Conservation (phyloP, 37 sponge, comb jelly and placozoan species). For the Aplysina aerophoba region DNA sequence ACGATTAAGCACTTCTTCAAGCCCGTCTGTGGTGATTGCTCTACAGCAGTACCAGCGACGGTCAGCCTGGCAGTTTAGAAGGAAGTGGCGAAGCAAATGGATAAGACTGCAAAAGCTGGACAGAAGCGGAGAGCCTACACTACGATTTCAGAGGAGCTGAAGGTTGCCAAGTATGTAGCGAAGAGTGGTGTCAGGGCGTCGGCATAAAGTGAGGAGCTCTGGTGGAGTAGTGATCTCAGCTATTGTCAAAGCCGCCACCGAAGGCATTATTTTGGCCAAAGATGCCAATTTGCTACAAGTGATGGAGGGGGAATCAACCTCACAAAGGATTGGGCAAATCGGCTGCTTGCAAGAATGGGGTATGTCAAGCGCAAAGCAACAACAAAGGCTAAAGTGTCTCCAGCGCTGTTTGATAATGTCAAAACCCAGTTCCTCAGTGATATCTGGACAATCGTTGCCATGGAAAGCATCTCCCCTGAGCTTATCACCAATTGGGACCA, state of each 20-base stretch:
- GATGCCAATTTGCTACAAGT: constrained; percentile 27
- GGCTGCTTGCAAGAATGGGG: constrained; percentile 38
- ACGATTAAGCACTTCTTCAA: too few relatives aligned
- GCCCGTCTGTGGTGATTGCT: constrained; percentile 8
- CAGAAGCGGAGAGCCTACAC: not conserved
- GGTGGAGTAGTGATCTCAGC: constrained; percentile 16
- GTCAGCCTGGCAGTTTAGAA: not conserved
- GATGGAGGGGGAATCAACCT: constrained; percentile 29
- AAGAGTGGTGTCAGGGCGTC: constrained; percentile 14
- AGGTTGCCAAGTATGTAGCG: constrained; percentile 16
- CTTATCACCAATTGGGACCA: constrained; percentile 53
- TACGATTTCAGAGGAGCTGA: constrained; percentile 16
- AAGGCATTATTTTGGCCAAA: constrained; percentile 9
- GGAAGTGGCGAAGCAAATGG: constrained; percentile 3
- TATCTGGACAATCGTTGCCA: constrained; percentile 16
- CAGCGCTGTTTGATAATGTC: not conserved
- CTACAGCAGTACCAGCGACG: constrained; percentile 24
- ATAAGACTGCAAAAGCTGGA: not conserved
- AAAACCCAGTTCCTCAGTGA: constrained; percentile 26
- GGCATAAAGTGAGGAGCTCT: constrained; percentile 23
- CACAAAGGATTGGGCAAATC: constrained; percentile 17
- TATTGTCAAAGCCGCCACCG: constrained; percentile 15
- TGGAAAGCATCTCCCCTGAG: constrained; percentile 47
- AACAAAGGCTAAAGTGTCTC: constrained; percentile 16
- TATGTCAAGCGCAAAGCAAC: constrained; percentile 35